Evolutionary conservation across 2,888 invertebrate genomes (phyloP), one percentile per base, ranked within the genome.

Genomic region (Pollenia griseotomentosa): DNA sequence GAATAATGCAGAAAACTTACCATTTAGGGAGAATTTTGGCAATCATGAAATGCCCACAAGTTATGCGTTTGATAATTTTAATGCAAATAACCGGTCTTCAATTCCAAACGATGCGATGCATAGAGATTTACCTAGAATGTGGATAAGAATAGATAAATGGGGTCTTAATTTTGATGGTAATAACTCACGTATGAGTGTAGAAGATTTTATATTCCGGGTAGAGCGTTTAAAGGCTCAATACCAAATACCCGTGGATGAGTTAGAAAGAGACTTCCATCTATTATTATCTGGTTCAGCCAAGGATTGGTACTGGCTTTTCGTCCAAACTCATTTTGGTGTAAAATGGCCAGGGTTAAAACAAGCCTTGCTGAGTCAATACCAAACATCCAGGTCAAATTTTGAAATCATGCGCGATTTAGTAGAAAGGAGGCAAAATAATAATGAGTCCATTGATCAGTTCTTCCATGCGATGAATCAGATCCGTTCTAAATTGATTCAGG

Each of bases 291-390:
- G 83, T 0, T 14, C 61, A 7, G 83, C 80, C 7, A 55, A 46
- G 14, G 77, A 86, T n/a, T 80, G 80, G 75, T 86, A 83, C 40
- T 83, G 83, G 80, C 53, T 71, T 1, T 75, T 75, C 11, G 12
- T 80, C 0, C 70, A 61, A 10, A 83, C 59, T 2, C 73, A 80
- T 59, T 44, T 12, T n/a, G 40, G 16, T 2, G 14, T 19, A n/a
- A 68, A 59, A 16, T 86, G 83, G 83, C 46, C 77, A n/a, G 63
- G 40, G 11, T 40, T 86, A 2, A 66, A 74, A 9, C 44, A 73
- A 0, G 82, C 79, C 7, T 12, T 79, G 3, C 3, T 79, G 6
- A 42, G 48, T 9, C 83, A 80, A n/a, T 86, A 79, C 16, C 42
- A 74, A 19, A 63, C 65, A 0, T 57, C 16, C 0, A 53, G 74